Base-by-base conservation (phyloP, 2,797 vertebrate species). In the Anguilla marmorata region DNA sequence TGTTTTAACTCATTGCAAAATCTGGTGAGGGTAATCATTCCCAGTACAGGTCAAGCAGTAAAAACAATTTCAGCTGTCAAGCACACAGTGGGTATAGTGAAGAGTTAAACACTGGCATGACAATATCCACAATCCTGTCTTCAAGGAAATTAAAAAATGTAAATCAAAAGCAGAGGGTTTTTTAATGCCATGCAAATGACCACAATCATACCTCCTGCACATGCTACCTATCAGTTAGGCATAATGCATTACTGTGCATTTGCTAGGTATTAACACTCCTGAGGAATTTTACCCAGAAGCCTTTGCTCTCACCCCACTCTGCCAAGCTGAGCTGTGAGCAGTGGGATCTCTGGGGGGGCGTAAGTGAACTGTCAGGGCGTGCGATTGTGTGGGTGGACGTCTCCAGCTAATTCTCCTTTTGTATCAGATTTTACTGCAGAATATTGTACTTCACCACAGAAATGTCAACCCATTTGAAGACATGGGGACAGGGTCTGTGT, bases 351-450 rank as follows among this genome's bases (percentile, higher is more conserved):
- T 84, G 41, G 33, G 83, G 16, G 52, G 83, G 83, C n/a, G 83
- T 84, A 52, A 56, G 82, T 54, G 50, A 84, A 84, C 52, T 19
- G 83, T 56, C 52, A 56, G 52, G 82, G 41, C 30, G n/a, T 84
- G 83, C 21, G 52, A 54, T 14, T 54, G 52, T 33, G 50, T 54
- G 83, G 52, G 83, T 21, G 48, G 83, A 33, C 14, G 27, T 58
- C 83, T 84, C 83, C 27, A 56, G 83, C 83, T 58, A 84, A 84
- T 30, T 58, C 45, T 54, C 50, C 52, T 33, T 27, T 12, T 50
- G 21, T 82, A 50, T 58, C 27, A 58, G n/a, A 45, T 58, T 30
- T 50, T 27, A 83, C 41, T 7, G 52, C 52, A 56, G 83, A 30
- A 33, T 16, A 56, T 56, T 30, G 27, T 56, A 56, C 41, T 24